Percentiles rank a stretch among this genome's conserved stretches.
Evolutionary conservation across 2,113 vertebrate species (phyloP).

Genomic region (Procapra przewalskii): DNA sequence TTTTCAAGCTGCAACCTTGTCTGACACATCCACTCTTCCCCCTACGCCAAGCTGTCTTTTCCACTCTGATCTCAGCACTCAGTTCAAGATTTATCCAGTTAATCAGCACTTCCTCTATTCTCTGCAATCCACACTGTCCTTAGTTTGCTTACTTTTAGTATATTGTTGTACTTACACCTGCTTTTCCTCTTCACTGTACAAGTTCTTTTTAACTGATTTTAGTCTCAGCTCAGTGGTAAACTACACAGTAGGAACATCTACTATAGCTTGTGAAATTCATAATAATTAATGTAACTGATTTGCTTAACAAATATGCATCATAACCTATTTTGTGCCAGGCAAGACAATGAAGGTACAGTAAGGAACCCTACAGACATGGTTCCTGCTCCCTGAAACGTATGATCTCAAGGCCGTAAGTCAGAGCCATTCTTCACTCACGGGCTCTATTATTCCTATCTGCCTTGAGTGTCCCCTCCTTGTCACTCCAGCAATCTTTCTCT

Average conservation of each 20-base stretch:
- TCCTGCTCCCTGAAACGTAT: not conserved
- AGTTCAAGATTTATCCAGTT: not conserved
- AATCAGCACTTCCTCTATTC: not conserved
- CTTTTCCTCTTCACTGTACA: not conserved
- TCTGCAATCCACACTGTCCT: not conserved
- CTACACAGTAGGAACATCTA: not conserved
- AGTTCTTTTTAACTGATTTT: not conserved
- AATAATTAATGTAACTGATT: not conserved
- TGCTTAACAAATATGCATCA: not conserved
- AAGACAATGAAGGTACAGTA: not conserved
- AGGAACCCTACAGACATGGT: not conserved
- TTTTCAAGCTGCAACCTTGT: not conserved
- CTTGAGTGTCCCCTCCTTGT: not conserved
- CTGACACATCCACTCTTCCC: not conserved
- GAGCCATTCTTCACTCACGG: not conserved
- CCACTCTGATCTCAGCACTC: not conserved
- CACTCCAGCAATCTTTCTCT: not conserved
- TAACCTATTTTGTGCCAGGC: not conserved
- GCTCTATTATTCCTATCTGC: not conserved
- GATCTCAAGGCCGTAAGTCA: not conserved
- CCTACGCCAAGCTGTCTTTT: not conserved
- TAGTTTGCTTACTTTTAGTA: not conserved
- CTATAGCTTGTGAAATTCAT: not conserved
- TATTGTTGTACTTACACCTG: not conserved
- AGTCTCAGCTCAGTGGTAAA: not conserved